Evolutionary conservation across 2,797 vertebrate genomes (phyloP).

Genomic region (Coregonus sp.): DNA sequence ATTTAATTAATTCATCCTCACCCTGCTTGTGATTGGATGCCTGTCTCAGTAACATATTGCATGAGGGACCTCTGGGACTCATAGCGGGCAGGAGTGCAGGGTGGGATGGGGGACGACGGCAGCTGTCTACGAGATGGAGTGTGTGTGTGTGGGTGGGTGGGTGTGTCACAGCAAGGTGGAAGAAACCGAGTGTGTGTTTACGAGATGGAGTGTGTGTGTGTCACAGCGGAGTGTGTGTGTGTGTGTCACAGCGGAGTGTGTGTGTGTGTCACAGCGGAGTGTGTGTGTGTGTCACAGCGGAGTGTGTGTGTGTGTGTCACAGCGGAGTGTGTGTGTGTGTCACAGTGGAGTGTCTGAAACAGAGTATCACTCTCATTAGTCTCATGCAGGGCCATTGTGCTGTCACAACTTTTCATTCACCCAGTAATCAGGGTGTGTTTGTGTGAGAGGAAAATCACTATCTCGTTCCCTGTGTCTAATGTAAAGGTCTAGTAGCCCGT

Average conservation of each 20-base stretch:
- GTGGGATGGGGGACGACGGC: slow-evolving; percentile 17
- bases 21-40: background rate
- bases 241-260: too few species aligned
- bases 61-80: slow-evolving; percentile 22
- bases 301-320: too few species aligned
- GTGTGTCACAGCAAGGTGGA: background rate
- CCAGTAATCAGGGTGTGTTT: background rate
- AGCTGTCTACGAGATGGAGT: background rate
- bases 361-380: slow-evolving; percentile 3
- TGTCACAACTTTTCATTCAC: background rate
- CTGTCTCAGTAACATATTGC: slow-evolving; percentile 11
- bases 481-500: too few species aligned
- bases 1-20: too few species aligned
- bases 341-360: too few species aligned
- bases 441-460: background rate
- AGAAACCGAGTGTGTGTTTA: background rate
- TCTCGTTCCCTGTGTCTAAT: too few species aligned
- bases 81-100: background rate
- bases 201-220: too few species aligned
- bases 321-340: too few species aligned
- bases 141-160: slow-evolving; percentile 12
- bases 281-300: too few species aligned
- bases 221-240: too few species aligned
- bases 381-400: background rate
- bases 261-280: too few species aligned